Conservation (phyloP, 2,888 invertebrate species). For the Ganaspis brasiliensis region DNA sequence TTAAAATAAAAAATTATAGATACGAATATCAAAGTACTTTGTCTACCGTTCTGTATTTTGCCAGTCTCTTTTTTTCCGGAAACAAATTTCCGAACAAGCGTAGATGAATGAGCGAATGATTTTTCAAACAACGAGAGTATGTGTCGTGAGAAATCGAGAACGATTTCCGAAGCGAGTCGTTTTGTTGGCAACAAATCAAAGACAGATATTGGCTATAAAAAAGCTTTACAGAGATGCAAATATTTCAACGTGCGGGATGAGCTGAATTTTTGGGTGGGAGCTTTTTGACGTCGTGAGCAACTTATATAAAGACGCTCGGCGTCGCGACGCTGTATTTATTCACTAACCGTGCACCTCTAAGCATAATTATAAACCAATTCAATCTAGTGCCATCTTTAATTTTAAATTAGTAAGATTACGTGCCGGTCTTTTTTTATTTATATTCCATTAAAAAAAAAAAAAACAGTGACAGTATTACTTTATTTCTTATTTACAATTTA, state of each 20-base stretch:
- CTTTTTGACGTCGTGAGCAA: slow-evolving; percentile 67
- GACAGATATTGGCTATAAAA: slow-evolving; percentile 71
- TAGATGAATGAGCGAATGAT: slow-evolving; percentile 15
- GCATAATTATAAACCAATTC: not conserved
- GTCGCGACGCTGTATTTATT: slow-evolving; percentile 74
- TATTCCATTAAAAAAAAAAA: not conserved
- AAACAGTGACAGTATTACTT: slow-evolving; percentile 64
- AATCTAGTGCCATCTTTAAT: not conserved
- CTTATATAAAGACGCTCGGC: slow-evolving; percentile 75
- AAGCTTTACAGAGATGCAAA: slow-evolving; percentile 61
- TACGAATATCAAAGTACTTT: no score
- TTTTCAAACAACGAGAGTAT: slow-evolving; percentile 18
- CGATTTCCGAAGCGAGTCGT: slow-evolving; percentile 69
- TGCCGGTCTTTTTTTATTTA: not conserved
- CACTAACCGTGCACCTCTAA: slow-evolving; percentile 67
- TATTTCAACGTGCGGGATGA: slow-evolving; percentile 66
- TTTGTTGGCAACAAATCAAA: slow-evolving; percentile 72
- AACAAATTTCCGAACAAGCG: slow-evolving; percentile 3
- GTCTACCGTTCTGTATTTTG: no score
- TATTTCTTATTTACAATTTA: slow-evolving; percentile 20
- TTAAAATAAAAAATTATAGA: no score
- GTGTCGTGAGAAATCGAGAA: slow-evolving; percentile 64
- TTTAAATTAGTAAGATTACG: not conserved
- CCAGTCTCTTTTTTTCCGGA: not conserved
- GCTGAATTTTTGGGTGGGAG: slow-evolving; percentile 65